Evolutionary conservation across 2,797 vertebrate genomes (phyloP), one percentile per base, ranked within the genome.

Genomic region (Vespertilio murinus): DNA sequence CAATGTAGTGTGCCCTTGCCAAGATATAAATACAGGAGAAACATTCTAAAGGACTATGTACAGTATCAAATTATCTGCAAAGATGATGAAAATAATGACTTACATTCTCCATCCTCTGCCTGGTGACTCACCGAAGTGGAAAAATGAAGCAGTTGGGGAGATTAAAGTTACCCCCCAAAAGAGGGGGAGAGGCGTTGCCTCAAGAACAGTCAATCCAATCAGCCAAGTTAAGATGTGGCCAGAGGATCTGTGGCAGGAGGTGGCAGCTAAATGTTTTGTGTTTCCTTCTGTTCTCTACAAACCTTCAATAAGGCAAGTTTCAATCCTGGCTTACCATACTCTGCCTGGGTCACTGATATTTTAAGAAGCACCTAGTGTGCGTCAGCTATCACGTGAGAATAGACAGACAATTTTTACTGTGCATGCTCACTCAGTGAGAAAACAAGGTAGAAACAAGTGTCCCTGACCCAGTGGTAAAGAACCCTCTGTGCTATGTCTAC

Each of bases 1-100:
- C 97, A 98, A 97, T 96, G 93, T 83, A 95, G 95, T 88, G 84
- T 70, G 67, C 70, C 93, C 0, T 0, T 97, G 97, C 97, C 97
- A 98, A 98, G 97, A 97, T 90, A 85, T 96, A 97, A 97, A 98
- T 95, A 97, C 85, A 97, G 95, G 97, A 97, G 95, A 98, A 97
- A 95, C 96, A 49, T 90, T 96, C 91, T 96, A 75, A 97, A 97
- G 97, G 96, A 88, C 30, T 38, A 67, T 93, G 90, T 94, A 88
- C 2, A 4, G 88, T 97, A 97, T 97, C 94, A 95, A 97, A 97
- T 98, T 97, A 97, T 97, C 92, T 97, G 71, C 94, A 96, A 97
- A 95, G 95, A 97, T 91, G 86, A 95, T 85, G 94, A 96, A 93
- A 95, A 93, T 90, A 96, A 95, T 96, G 30, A 96, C 97, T 97